Conservation (phyloP, 2,113 vertebrate genomes). For the Polypterus senegalus region DNA sequence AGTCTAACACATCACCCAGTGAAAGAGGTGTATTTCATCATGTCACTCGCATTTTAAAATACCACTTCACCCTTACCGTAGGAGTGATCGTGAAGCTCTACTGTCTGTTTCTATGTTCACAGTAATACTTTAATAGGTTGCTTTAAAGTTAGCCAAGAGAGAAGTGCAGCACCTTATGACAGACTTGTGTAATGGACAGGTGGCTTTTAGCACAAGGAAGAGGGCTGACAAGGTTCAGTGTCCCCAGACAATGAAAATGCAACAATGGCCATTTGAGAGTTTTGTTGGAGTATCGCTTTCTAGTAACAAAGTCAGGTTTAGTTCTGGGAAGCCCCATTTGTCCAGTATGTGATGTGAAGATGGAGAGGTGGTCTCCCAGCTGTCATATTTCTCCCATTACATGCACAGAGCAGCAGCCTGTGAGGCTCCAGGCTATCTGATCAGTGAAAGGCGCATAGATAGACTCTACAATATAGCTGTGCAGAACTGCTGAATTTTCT, state of each 20-base stretch:
- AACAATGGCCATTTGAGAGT: conserved; percentile 19
- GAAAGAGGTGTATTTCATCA: too few species aligned
- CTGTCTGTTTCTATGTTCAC: too few species aligned
- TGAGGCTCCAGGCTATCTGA: not conserved
- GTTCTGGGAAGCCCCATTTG: conserved; percentile 31
- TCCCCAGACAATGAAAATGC: conserved; percentile 15
- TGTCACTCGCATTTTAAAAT: too few species aligned
- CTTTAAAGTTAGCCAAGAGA: too few species aligned
- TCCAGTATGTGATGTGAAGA: conserved; percentile 22
- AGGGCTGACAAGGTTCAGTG: conserved; percentile 10
- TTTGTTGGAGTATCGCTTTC: conserved; percentile 21
- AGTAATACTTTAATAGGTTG: too few species aligned
- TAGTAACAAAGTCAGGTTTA: conserved; percentile 33
- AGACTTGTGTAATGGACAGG: conserved; percentile 10
- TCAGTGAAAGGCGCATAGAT: not conserved
- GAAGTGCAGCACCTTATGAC: not conserved
- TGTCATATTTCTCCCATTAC: conserved; percentile 28
- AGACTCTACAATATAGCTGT: not conserved
- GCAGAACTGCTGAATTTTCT: not conserved
- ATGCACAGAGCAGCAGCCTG: conserved; percentile 7
- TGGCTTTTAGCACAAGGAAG: conserved; percentile 14
- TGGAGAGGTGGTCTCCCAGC: conserved; percentile 33
- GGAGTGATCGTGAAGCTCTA: too few species aligned
- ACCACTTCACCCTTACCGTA: too few species aligned
- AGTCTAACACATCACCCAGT: too few species aligned